Conservation (phyloP, 64 coral and sea anemone genomes). For the Cladopsammia gracilis region DNA sequence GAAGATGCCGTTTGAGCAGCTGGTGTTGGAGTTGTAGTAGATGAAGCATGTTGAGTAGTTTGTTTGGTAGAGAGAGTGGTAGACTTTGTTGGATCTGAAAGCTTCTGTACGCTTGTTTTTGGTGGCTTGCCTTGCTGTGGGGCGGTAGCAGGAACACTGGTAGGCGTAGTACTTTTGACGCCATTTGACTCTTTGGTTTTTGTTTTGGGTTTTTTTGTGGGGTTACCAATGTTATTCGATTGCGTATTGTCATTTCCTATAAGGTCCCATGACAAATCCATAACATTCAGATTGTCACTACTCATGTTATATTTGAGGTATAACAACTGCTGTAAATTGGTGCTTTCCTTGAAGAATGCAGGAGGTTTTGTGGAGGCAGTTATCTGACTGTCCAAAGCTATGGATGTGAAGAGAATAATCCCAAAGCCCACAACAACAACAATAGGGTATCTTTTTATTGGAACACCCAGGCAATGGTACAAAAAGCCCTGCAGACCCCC, state of each 20-base stretch:
- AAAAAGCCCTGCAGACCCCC: slow-evolving; percentile 61
- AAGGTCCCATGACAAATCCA: neutral
- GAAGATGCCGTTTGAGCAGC: neutral
- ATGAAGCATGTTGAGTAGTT: neutral
- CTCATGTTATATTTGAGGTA: slow-evolving; percentile 88
- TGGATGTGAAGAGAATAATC: slow-evolving; percentile 33
- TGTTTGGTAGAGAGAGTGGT: neutral
- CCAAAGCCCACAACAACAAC: slow-evolving; percentile 57
- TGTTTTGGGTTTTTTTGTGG: neutral
- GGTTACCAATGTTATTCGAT: neutral
- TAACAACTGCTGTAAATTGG: slow-evolving; percentile 78
- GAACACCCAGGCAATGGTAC: slow-evolving; percentile 62
- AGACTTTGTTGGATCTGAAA: neutral
- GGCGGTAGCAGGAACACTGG: neutral
- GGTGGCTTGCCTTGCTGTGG: neutral
- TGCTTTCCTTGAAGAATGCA: slow-evolving; percentile 78
- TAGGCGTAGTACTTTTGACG: neutral
- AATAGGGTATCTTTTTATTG: slow-evolving; percentile 45
- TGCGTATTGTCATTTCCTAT: neutral
- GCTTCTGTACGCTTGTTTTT: neutral
- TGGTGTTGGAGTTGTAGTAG: neutral
- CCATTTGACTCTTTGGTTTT: neutral
- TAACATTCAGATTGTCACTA: slow-evolving; percentile 15
- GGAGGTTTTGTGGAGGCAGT: slow-evolving; percentile 74
- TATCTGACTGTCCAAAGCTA: slow-evolving; percentile 67